Conservation (phyloP, 2,888 invertebrate species). For the Drosophila suboccidentalis region DNA sequence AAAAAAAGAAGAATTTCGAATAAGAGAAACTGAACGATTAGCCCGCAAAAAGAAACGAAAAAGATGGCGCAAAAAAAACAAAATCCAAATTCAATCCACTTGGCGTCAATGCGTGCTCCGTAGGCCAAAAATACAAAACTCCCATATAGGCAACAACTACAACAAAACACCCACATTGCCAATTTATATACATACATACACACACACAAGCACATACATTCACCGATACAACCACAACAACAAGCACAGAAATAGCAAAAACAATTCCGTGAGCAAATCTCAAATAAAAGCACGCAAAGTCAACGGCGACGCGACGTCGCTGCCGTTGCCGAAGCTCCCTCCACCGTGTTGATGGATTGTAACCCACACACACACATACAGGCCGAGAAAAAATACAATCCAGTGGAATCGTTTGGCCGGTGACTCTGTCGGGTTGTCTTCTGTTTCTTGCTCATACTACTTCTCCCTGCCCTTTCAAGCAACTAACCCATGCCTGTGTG, state of each 20-base stretch:
- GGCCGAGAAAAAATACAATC: slow-evolving; percentile 62
- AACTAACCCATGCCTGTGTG: slow-evolving; percentile 32
- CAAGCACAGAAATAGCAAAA: slow-evolving; percentile 31
- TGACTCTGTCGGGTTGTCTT: slow-evolving; percentile 60
- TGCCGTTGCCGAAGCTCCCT: slow-evolving; percentile 19
- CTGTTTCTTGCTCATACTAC: slow-evolving; percentile 48
- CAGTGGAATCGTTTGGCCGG: slow-evolving; percentile 65
- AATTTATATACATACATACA: slow-evolving; percentile 43
- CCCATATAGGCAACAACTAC: slow-evolving; percentile 20
- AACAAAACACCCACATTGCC: slow-evolving; percentile 54
- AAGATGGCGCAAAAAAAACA: slow-evolving; percentile 50
- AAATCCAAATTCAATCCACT: slow-evolving; percentile 75
- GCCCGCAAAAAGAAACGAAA: slow-evolving; percentile 23
- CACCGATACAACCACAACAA: neutral
- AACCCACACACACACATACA: slow-evolving; percentile 43
- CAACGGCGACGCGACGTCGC: slow-evolving; percentile 51
- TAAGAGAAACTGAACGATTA: slow-evolving; percentile 11
- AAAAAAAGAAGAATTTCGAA: slow-evolving; percentile 15
- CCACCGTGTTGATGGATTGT: slow-evolving; percentile 70
- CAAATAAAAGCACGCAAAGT: slow-evolving; percentile 76
- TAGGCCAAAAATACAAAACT: slow-evolving; percentile 29
- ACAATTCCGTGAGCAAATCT: slow-evolving; percentile 74
- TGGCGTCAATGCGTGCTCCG: slow-evolving; percentile 42
- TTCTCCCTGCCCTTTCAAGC: slow-evolving; percentile 29
- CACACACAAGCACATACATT: slow-evolving; percentile 12